Evolutionary conservation across 2,888 invertebrate genomes (phyloP), one percentile per base, ranked within the genome.

Genomic region (Shargacucullia verbasci): DNA sequence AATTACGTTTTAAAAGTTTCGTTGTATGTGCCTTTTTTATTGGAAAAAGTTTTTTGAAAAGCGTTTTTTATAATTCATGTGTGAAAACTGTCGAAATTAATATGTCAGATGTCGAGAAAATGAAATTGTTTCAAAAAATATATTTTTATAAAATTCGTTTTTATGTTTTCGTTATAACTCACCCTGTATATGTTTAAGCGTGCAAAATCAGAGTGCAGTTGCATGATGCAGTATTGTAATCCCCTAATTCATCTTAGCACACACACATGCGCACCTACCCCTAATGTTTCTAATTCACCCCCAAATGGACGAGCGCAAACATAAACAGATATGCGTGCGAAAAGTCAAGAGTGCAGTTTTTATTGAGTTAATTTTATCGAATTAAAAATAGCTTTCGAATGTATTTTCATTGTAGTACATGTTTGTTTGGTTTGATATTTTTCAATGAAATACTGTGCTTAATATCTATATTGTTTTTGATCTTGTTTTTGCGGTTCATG

Each of bases 151-250:
- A 33, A 33, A n/a, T n/a, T n/a, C n/a, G n/a, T n/a, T n/a, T n/a
- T 12, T 41, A 44, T 29, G n/a, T 27, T 33, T 9, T 39, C 38
- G 34, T 46, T 27, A 52, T 57, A 48, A 60, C 63, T 43, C 90
- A 90, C 48, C 89, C 91, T 91, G 87, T 92, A 90, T 44, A 73
- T 62, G 57, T 78, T 82, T 80, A 79, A 82, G 85, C 86, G 88
- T 90, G 84, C 85, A 84, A 93, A 94, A 93, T 93, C 94, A 91
- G 91, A 92, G 92, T 92, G 93, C 93, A 94, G 91, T 92, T 90
- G 91, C 92, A 92, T 87, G 86, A 88, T 89, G 90, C 91, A 90
- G 86, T 83, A 80, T 76, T 82, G 89, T 93, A 92, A 93, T 93
- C 92, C 92, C 91, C 92, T 92, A 92, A 92, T 92, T 92, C 93